These are phyloP conservation scores for Ctenodactylus gundi DNA, from an alignment of 2,113 vertebrate genomes.

Conservation along the genomic window DNA sequence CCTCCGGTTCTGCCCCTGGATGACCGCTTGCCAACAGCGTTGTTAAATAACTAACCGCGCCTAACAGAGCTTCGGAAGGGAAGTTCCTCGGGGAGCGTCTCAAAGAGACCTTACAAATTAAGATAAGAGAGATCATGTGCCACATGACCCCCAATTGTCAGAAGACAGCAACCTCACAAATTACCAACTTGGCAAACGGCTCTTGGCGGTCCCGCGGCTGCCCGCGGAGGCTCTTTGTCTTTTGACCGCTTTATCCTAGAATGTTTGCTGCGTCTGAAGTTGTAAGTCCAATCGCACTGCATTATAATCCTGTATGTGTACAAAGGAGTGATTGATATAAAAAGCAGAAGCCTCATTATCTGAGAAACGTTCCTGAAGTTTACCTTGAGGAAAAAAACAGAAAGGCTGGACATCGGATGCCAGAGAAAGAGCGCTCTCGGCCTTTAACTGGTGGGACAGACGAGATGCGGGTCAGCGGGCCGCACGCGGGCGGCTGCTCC, in stretches of 20 bases:
- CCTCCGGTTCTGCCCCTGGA: neutral
- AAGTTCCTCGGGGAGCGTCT: conserved; percentile 70
- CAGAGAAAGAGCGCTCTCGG: neutral
- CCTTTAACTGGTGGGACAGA: no score
- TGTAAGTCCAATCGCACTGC: neutral
- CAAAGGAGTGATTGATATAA: neutral
- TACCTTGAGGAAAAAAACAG: neutral
- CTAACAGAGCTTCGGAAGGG: conserved; percentile 78
- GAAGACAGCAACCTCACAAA: conserved; percentile 1
- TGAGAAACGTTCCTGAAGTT: neutral
- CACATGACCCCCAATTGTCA: conserved; percentile 35
- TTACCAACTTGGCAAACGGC: conserved; percentile 37
- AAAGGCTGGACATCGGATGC: neutral
- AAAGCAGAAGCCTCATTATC: neutral
- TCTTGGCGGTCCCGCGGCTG: neutral
- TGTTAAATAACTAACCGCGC: conserved; percentile 71
- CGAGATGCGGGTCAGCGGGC: no score
- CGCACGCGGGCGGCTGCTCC: no score
- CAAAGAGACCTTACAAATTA: conserved; percentile 75
- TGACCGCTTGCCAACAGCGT: conserved; percentile 67
- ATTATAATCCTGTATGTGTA: neutral
- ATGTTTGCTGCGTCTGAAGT: neutral
- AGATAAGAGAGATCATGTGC: conserved; percentile 80
- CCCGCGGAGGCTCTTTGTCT: neutral
- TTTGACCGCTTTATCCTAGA: neutral